Conservation (phyloP, 2,113 vertebrate species). For the Sphaerodactylus townsendi region DNA sequence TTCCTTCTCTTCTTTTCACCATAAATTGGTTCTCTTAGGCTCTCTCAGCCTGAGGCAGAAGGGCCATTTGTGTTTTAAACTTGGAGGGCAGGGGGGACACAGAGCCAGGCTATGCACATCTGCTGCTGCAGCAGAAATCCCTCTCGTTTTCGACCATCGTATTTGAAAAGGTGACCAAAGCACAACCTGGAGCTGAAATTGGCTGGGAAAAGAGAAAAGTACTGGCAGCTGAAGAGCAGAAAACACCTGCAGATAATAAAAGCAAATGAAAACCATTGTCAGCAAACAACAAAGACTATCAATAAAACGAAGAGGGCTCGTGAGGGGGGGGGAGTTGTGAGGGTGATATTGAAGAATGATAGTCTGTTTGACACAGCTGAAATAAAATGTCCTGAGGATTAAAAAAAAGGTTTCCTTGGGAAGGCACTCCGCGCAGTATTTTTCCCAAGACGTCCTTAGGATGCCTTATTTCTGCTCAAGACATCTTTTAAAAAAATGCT, state of each 20-base stretch:
- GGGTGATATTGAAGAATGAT: constrained; percentile 44
- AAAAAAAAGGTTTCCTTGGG: too few species aligned
- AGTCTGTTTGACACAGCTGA: too few species aligned
- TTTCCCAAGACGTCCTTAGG: too few species aligned
- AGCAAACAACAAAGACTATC: constrained; percentile 59
- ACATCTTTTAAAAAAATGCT: too few species aligned
- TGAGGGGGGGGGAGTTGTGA: not conserved
- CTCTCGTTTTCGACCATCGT: constrained; percentile 50
- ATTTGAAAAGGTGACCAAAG: constrained; percentile 60
- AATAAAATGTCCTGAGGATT: too few species aligned
- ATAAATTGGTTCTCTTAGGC: constrained; percentile 52
- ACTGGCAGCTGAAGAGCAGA: constrained; percentile 67
- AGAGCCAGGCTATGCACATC: constrained; percentile 33
- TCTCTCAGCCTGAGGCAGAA: not conserved
- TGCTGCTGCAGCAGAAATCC: constrained; percentile 68
- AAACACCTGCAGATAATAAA: constrained; percentile 72
- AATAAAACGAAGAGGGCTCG: constrained; percentile 44
- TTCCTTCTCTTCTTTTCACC: too few species aligned
- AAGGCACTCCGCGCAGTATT: too few species aligned
- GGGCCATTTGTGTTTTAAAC: not conserved
- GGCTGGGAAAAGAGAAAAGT: constrained; percentile 63
- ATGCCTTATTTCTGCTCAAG: too few species aligned
- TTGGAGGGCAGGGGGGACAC: too few species aligned
- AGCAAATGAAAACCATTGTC: constrained; percentile 66
- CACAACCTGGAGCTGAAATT: constrained; percentile 58